These are phyloP conservation scores for Caenorhabditis zanzibari DNA, from an alignment of 2,888 invertebrate species.

Conservation along the genomic window DNA sequence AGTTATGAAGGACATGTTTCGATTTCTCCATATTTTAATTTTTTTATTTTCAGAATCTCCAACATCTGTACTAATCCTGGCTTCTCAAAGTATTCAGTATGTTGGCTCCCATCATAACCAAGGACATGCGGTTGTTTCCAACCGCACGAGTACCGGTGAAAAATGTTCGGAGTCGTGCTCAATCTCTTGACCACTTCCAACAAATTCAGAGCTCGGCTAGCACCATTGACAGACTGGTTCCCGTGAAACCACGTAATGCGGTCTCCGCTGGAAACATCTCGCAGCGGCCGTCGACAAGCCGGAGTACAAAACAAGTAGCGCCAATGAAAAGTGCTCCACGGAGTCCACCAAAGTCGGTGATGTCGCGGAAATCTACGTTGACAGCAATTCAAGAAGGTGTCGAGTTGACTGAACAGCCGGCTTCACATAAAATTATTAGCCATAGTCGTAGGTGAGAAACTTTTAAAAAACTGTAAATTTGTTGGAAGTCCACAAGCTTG, in stretches of 20 bases:
- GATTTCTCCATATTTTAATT: constrained; percentile 1
- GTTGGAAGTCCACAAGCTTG: no score
- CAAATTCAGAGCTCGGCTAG: constrained; percentile 63
- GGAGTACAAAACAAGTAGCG: constrained; percentile 16
- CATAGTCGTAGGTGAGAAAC: constrained; percentile 54
- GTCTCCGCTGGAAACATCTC: constrained; percentile 74
- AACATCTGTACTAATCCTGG: background rate
- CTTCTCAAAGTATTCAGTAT: constrained; percentile 43
- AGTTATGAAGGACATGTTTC: no score
- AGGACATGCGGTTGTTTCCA: constrained; percentile 79
- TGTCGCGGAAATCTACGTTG: constrained; percentile 71
- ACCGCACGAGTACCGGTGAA: constrained; percentile 75
- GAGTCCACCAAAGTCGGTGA: constrained; percentile 70
- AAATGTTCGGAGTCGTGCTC: constrained; percentile 78
- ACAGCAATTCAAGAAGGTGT: constrained; percentile 79
- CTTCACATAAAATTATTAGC: constrained; percentile 24
- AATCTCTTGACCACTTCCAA: constrained; percentile 76
- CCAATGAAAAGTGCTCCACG: constrained; percentile 23
- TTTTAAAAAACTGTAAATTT: no score
- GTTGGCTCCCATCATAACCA: constrained; percentile 80
- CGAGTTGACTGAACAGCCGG: constrained; percentile 59
- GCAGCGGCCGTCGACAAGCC: constrained; percentile 33
- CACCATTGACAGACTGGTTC: constrained; percentile 60
- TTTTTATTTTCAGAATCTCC: background rate
- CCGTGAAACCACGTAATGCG: constrained; percentile 68